Evolutionary conservation across 2,113 vertebrate genomes (phyloP).

Genomic region (Noturus placidus): DNA sequence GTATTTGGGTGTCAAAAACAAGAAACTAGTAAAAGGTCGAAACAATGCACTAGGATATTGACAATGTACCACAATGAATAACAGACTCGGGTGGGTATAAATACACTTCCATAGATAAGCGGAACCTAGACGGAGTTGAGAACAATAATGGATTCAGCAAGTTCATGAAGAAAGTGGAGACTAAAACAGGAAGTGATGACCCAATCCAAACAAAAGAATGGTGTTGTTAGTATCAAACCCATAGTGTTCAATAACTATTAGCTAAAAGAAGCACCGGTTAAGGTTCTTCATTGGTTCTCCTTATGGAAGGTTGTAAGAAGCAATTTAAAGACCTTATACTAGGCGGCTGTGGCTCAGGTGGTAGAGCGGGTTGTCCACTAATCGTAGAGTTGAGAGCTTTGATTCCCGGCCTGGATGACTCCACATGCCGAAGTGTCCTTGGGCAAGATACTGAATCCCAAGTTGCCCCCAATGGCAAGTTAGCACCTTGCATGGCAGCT

Average conservation of each 20-base stretch:
- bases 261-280: background rate
- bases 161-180: background rate
- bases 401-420: too few species aligned
- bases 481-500: too few species aligned
- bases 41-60: background rate
- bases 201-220: background rate
- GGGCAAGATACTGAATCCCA: too few species aligned
- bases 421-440: too few species aligned
- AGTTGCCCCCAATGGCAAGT: too few species aligned
- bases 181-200: background rate
- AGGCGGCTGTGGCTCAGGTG: too few species aligned
- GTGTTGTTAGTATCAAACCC: too few species aligned
- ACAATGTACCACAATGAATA: background rate
- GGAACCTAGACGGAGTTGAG: background rate
- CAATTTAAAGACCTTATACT: background rate
- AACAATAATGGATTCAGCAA: background rate
- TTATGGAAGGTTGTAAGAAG: background rate
- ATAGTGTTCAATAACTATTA: background rate
- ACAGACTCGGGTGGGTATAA: background rate
- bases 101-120: background rate
- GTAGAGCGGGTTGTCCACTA: too few species aligned
- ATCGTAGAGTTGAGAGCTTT: too few species aligned
- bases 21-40: background rate
- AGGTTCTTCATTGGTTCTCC: background rate
- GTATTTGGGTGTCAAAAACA: background rate